These are phyloP conservation scores for Erebia ligea DNA, from an alignment of 2,888 invertebrate genomes.

Conservation along the genomic window DNA sequence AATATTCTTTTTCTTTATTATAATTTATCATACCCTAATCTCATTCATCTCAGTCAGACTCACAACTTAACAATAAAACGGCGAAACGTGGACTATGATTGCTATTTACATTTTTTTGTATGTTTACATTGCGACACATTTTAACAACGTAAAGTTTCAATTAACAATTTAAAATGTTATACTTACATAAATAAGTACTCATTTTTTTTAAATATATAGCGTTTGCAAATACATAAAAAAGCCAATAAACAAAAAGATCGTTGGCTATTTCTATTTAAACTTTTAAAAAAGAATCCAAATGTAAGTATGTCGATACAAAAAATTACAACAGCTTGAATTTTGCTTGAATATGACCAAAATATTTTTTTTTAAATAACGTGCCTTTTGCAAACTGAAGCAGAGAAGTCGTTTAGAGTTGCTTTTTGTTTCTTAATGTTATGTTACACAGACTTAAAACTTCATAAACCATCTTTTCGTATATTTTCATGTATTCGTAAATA, in stretches of 20 bases:
- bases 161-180: slow-evolving; percentile 25
- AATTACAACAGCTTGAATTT: no score
- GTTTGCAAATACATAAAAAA: no score
- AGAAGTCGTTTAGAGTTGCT: not conserved
- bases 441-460: not conserved
- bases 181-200: no score
- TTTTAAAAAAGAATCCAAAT: no score
- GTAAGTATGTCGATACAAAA: no score
- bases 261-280: no score
- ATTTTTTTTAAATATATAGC: no score
- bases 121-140: slow-evolving; percentile 9
- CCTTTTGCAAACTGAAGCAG: no score
- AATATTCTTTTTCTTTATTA: slow-evolving; percentile 80
- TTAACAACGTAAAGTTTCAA: slow-evolving; percentile 9
- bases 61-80: slow-evolving; percentile 55
- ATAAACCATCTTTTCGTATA: not conserved
- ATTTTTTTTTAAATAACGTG: no score
- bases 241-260: no score
- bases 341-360: no score
- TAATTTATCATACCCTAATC: slow-evolving; percentile 75
- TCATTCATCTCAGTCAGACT: slow-evolving; percentile 72
- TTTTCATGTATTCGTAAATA: no score
- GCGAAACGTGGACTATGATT: slow-evolving; percentile 67
- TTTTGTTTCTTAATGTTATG: not conserved
- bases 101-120: slow-evolving; percentile 53